phyloP scores from a whole-genome alignment of 2,113 vertebrate genomes.

The Lagopus leucura region DNA sequence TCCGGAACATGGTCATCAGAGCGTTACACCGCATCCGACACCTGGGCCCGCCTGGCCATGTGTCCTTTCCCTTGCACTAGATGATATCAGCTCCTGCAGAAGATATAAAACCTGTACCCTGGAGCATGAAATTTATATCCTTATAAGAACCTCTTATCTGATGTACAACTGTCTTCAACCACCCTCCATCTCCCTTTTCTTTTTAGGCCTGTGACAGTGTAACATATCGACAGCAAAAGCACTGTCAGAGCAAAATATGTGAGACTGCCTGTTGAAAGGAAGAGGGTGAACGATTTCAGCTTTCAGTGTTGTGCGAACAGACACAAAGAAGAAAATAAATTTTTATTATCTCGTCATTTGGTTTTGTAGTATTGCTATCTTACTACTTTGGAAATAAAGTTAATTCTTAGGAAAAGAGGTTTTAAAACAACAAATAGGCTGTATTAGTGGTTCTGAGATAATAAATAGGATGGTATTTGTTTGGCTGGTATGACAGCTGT shows the following conservation, averaged over 20 bases:
- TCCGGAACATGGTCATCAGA: too few relatives aligned
- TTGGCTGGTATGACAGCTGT: background rate
- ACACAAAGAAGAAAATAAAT: accelerated
- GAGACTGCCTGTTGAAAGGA: background rate
- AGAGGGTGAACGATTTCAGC: background rate
- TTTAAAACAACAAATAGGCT: background rate
- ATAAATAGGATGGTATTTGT: background rate
- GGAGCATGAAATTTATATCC: background rate
- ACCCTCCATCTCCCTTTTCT: accelerated
- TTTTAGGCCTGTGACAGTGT: background rate
- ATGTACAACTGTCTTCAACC: background rate
- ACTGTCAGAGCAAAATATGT: background rate
- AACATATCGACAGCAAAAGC: background rate
- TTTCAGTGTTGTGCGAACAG: background rate
- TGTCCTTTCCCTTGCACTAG: accelerated
- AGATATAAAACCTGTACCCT: background rate
- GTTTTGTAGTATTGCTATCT: background rate
- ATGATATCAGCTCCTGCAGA: background rate
- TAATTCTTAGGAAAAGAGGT: background rate
- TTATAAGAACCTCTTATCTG: background rate
- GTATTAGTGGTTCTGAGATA: background rate
- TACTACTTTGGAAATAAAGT: background rate
- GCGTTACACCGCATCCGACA: accelerated
- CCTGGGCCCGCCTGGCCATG: background rate
- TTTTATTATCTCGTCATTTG: background rate